Conservation (phyloP, 2,113 vertebrate genomes). For the Crypturellus undulatus region DNA sequence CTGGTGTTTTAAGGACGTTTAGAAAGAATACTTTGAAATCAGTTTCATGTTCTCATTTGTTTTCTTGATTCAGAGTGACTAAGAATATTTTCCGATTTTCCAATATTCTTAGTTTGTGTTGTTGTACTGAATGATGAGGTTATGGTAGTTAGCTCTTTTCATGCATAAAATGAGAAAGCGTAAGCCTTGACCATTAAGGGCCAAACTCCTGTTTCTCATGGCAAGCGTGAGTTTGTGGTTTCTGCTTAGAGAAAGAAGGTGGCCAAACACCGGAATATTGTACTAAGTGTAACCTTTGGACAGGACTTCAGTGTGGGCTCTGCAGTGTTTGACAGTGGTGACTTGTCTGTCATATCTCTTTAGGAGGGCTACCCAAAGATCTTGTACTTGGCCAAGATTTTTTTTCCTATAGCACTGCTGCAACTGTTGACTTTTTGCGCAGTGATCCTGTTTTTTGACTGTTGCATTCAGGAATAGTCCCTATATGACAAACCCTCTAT, state of each 20-base stretch:
- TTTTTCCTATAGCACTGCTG: not conserved
- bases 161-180: not conserved
- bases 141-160: not conserved
- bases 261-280: not conserved
- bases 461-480: not conserved
- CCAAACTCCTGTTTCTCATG: not conserved
- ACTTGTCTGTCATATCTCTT: not conserved
- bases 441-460: not conserved
- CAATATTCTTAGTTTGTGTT: not conserved
- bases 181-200: not conserved
- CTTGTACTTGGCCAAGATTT: not conserved
- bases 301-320: not conserved
- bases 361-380: not conserved
- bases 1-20: not conserved
- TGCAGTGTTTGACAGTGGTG: not conserved
- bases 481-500: not conserved
- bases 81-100: not conserved
- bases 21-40: not conserved
- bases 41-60: not conserved
- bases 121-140: not conserved
- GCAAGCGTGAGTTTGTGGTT: not conserved
- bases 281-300: accelerated
- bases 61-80: not conserved
- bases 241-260: not conserved
- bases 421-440: not conserved